phyloP scores from a whole-genome alignment of 1,140 invertebrate species.

The Philaenus spumarius region DNA sequence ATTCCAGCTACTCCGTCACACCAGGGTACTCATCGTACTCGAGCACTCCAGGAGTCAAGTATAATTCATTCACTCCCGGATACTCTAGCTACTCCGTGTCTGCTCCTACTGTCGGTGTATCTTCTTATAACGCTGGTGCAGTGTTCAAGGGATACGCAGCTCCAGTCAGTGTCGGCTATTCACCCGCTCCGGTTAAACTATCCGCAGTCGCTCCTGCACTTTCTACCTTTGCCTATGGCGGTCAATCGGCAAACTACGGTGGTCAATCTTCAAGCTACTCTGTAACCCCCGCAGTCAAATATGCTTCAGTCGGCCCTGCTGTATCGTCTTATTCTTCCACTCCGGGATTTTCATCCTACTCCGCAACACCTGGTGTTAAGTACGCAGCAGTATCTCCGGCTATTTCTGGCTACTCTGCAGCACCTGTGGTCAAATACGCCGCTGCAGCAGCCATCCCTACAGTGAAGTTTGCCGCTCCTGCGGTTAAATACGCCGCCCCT shows the following conservation, averaged over 20 bases:
- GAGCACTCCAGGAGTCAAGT: constrained; percentile 1
- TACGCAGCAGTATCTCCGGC: constrained; percentile 5
- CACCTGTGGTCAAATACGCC: not conserved
- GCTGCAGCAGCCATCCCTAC: constrained; percentile 22
- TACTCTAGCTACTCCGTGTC: constrained; percentile 6
- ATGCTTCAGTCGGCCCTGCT: constrained; percentile 4
- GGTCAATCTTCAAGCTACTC: not conserved
- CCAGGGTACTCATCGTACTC: constrained; percentile 1
- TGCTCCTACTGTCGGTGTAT: not conserved
- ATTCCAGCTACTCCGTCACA: constrained; percentile 12
- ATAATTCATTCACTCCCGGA: constrained; percentile 4
- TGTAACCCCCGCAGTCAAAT: not conserved
- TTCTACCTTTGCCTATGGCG: not conserved
- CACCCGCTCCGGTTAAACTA: too few relatives aligned
- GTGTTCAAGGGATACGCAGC: too few relatives aligned
- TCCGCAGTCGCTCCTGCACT: not conserved
- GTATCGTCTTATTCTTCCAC: constrained; percentile 8
- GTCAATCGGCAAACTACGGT: not conserved
- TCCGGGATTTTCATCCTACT: not conserved
- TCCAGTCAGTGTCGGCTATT: too few relatives aligned
- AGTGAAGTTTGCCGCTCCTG: constrained; percentile 14
- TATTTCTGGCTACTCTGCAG: not conserved
- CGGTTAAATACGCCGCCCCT: not conserved
- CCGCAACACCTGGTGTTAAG: constrained; percentile 4
- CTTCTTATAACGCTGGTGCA: too few relatives aligned